Percentiles rank a stretch among this genome's conserved stretches.
Conservation (phyloP, 2,797 vertebrate genomes). For the Karalla daura region DNA sequence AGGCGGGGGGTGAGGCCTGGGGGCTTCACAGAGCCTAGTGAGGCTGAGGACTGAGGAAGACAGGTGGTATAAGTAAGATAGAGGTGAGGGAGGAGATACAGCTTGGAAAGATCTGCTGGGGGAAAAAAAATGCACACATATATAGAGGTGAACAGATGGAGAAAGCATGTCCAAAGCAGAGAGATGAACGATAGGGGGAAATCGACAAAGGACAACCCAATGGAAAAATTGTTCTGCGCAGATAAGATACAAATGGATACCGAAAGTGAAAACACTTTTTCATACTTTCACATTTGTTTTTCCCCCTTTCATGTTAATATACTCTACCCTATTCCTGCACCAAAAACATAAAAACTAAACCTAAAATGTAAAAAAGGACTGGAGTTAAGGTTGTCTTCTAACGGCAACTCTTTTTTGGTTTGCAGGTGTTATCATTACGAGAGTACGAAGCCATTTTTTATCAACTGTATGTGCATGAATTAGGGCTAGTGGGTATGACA, state of each 20-base stretch:
- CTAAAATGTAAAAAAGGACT: not conserved
- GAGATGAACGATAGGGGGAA: not conserved
- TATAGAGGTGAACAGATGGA: conserved; percentile 8
- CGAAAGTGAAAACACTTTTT: not conserved
- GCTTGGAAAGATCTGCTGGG: not conserved
- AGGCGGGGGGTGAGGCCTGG: conserved; percentile 4
- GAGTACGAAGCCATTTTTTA: too few species aligned
- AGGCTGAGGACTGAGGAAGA: conserved; percentile 32
- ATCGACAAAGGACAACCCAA: not conserved
- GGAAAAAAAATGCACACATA: not conserved
- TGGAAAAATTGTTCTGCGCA: not conserved
- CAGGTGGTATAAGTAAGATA: conserved; percentile 29
- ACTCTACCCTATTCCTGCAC: not conserved
- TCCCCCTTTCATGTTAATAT: not conserved
- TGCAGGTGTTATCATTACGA: too few species aligned
- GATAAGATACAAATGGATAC: not conserved
- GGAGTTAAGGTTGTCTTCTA: too few species aligned
- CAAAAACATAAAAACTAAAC: not conserved
- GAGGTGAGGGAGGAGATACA: conserved; percentile 9
- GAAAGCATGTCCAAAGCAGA: conserved; percentile 7
- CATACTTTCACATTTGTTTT: not conserved
- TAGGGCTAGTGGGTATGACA: too few species aligned
- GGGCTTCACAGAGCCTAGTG: conserved; percentile 23
- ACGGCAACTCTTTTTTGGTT: too few species aligned
- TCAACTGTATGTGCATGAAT: too few species aligned